These are phyloP conservation scores for Columba guinea DNA, from an alignment of 2,797 vertebrate species.

Conservation along the genomic window DNA sequence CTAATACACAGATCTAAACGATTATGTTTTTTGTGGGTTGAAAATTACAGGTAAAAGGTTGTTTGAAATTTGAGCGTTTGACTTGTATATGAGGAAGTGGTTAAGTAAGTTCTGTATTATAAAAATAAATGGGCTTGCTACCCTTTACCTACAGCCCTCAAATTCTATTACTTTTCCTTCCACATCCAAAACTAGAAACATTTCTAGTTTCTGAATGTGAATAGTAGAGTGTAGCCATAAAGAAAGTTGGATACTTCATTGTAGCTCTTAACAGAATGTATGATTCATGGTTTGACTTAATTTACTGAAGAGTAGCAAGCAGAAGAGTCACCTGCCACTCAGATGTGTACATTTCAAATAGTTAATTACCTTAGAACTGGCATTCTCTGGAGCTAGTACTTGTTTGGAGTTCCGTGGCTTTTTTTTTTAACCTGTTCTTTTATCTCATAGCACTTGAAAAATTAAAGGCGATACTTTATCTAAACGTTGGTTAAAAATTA, in stretches of 20 bases:
- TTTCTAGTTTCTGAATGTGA: neutral
- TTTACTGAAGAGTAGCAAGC: neutral
- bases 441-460: neutral
- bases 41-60: neutral
- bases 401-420: neutral
- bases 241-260: neutral
- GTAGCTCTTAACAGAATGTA: neutral
- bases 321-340: neutral
- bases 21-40: neutral
- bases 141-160: neutral
- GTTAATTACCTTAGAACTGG: neutral
- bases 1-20: neutral
- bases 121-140: neutral
- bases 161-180: neutral
- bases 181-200: neutral
- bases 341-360: rapidly evolving
- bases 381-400: neutral
- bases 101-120: neutral
- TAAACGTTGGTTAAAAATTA: neutral
- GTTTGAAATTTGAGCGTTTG: neutral
- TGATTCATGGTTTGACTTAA: neutral
- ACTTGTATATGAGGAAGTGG: neutral
- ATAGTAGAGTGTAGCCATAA: neutral
- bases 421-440: neutral
- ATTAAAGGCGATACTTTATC: neutral